These are phyloP conservation scores for Gila robusta DNA, from an alignment of 2,797 vertebrate species.

Conservation along the genomic window DNA sequence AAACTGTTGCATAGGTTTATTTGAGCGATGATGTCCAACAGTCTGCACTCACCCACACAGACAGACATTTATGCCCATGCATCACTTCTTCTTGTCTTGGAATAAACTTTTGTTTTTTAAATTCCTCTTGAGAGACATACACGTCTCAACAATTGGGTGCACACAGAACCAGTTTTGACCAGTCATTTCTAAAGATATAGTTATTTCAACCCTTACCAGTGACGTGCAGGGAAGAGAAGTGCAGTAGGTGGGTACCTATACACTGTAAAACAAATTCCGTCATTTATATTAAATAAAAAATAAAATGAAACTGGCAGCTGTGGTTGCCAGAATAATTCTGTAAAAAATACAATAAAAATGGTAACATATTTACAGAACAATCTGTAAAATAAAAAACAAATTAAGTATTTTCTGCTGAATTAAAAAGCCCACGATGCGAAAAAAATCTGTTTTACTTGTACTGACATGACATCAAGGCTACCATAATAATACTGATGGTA, in stretches of 20 bases:
- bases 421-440: too few relatives aligned
- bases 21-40: conserved; percentile 28
- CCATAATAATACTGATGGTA: too few relatives aligned
- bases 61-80: conserved; percentile 6
- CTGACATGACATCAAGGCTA: too few relatives aligned
- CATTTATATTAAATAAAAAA: too few relatives aligned
- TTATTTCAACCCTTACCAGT: conserved; percentile 1
- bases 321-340: too few relatives aligned
- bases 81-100: conserved; percentile 20
- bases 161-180: conserved; percentile 11
- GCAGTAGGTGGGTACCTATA: neutral
- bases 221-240: neutral
- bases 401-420: too few relatives aligned
- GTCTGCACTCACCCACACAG: conserved; percentile 40
- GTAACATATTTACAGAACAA: too few relatives aligned
- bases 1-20: conserved; percentile 41
- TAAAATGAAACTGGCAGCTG: too few relatives aligned
- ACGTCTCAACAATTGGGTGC: conserved; percentile 7
- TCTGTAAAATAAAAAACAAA: too few relatives aligned
- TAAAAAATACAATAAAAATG: too few relatives aligned
- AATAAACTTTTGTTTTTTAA: conserved; percentile 20
- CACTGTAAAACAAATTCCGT: neutral
- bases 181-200: conserved; percentile 8
- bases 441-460: too few relatives aligned
- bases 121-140: conserved; percentile 26